phyloP scores from a whole-genome alignment of 1,140 invertebrate genomes.

The Vanessa atalanta region DNA sequence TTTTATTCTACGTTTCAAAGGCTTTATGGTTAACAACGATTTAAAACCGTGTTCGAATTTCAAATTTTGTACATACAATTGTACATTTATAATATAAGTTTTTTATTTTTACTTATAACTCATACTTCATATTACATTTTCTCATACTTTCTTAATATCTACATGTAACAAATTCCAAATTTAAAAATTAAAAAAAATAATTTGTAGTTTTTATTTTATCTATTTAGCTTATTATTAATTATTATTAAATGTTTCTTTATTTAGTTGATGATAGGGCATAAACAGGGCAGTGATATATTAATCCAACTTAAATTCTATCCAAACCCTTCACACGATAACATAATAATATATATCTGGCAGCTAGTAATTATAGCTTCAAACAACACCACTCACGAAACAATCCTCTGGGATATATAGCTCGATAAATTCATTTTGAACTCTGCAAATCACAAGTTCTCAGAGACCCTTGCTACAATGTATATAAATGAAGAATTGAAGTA shows the following conservation, averaged over 20 bases:
- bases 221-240: too few relatives aligned
- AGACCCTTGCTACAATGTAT: slow-evolving; percentile 5
- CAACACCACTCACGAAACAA: slow-evolving; percentile 22
- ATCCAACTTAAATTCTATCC: background rate
- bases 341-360: slow-evolving; percentile 20
- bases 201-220: too few relatives aligned
- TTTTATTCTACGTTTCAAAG: background rate
- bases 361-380: slow-evolving; percentile 22
- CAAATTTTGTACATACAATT: background rate
- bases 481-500: background rate
- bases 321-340: background rate
- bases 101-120: too few relatives aligned
- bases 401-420: slow-evolving; percentile 17
- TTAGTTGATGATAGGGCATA: too few relatives aligned
- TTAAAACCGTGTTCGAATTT: background rate
- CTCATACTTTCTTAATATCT: too few relatives aligned
- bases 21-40: background rate
- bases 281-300: too few relatives aligned
- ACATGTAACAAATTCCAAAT: too few relatives aligned
- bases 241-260: too few relatives aligned
- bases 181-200: too few relatives aligned
- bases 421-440: slow-evolving; percentile 37
- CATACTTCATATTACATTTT: too few relatives aligned
- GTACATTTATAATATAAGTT: too few relatives aligned
- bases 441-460: slow-evolving; percentile 24